Evolutionary conservation across 2,888 invertebrate genomes (phyloP).

Genomic region (Cyrtodaria siliqua): DNA sequence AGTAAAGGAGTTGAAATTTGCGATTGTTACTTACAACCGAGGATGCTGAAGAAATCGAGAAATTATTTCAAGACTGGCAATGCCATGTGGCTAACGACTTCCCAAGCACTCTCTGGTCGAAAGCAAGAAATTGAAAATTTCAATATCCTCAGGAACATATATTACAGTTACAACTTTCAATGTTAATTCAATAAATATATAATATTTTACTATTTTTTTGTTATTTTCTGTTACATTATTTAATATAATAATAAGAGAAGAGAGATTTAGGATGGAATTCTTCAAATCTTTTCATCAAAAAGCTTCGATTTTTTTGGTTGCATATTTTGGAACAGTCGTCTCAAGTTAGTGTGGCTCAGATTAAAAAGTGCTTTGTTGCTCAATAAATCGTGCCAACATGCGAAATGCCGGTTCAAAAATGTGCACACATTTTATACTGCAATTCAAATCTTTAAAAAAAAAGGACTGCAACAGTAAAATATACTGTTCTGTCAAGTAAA

Average conservation of each 20-base stretch:
- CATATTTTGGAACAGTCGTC: constrained; percentile 45
- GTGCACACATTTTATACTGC: constrained; percentile 39
- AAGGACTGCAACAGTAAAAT: constrained; percentile 19
- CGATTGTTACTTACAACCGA: too few relatives aligned
- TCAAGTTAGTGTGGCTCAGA: too few relatives aligned
- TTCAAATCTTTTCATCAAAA: constrained; percentile 7
- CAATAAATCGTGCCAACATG: too few relatives aligned
- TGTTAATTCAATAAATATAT: background rate
- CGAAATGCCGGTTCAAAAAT: constrained; percentile 45
- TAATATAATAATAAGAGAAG: constrained; percentile 11
- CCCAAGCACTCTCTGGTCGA: too few relatives aligned
- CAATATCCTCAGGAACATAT: constrained; percentile 19
- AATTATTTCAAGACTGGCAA: too few relatives aligned
- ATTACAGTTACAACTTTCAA: constrained; percentile 23
- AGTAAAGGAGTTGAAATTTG: too few relatives aligned
- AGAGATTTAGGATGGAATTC: constrained; percentile 9
- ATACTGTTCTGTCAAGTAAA: too few relatives aligned
- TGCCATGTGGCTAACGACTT: too few relatives aligned
- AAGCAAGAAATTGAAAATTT: constrained; percentile 1
- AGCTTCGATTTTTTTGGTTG: constrained; percentile 63
- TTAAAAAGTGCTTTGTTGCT: too few relatives aligned
- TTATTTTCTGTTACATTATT: constrained; percentile 14
- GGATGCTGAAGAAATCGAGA: too few relatives aligned
- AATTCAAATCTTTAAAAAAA: constrained; percentile 15
- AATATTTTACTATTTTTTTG: constrained; percentile 44